These are phyloP conservation scores for Drosophila willistoni DNA, from an alignment of 1,140 invertebrate genomes.

Conservation along the genomic window DNA sequence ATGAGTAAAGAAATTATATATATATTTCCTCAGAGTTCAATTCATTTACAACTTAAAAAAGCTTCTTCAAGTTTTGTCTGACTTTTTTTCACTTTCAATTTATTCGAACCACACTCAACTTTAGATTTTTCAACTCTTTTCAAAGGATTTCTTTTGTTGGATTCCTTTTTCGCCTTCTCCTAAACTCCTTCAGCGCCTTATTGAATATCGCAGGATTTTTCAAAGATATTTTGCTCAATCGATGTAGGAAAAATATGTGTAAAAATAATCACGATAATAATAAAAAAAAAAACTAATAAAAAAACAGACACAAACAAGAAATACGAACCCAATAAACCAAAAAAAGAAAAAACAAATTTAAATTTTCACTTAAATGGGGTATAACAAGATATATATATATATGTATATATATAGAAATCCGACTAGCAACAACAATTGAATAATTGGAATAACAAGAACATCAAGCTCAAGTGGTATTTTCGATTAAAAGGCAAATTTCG, in stretches of 20 bases:
- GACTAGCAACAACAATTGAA: conserved; percentile 18
- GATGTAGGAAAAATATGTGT: background rate
- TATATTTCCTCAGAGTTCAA: too few species aligned
- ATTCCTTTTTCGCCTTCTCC: too few species aligned
- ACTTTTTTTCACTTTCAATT: too few species aligned
- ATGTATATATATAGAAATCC: conserved; percentile 1
- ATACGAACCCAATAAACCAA: background rate
- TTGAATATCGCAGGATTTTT: too few species aligned
- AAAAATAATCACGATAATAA: background rate
- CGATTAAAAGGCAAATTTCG: conserved; percentile 33
- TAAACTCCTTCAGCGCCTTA: too few species aligned
- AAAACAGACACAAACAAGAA: background rate
- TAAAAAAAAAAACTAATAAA: background rate
- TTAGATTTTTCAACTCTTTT: too few species aligned
- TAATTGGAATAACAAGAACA: conserved; percentile 31
- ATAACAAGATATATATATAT: background rate
- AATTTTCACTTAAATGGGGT: conserved; percentile 9
- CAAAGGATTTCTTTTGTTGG: too few species aligned
- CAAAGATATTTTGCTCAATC: too few species aligned
- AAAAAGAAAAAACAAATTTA: background rate
- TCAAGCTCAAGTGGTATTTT: conserved; percentile 58
- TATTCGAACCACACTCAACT: too few species aligned
- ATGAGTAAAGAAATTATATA: too few species aligned
- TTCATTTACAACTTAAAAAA: too few species aligned
- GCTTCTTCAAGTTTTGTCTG: too few species aligned